phyloP scores from a whole-genome alignment of 2,113 vertebrate genomes.

The Puma concolor region DNA sequence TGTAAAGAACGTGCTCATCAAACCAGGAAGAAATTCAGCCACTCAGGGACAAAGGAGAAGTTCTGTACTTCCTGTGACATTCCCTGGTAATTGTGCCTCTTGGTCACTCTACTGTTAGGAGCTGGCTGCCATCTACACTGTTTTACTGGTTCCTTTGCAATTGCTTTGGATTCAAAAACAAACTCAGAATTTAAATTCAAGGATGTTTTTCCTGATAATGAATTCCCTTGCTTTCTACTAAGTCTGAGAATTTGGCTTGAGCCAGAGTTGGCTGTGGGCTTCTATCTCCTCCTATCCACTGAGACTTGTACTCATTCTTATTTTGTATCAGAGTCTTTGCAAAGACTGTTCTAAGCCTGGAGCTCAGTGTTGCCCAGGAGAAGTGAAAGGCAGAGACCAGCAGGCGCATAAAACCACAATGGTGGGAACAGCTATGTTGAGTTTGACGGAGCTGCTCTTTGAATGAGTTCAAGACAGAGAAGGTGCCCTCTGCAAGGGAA shows the following conservation, averaged over 20 bases:
- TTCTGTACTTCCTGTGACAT: not conserved
- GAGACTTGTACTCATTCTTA: slow-evolving; percentile 6
- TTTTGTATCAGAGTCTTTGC: not conserved
- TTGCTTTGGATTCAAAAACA: slow-evolving; percentile 38
- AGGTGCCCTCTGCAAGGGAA: not conserved
- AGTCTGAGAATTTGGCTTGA: not conserved
- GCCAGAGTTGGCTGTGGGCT: not conserved
- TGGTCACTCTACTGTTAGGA: not conserved
- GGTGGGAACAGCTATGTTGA: not conserved
- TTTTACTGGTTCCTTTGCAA: slow-evolving; percentile 12
- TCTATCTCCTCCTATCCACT: fast-evolving
- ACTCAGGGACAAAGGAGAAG: not conserved
- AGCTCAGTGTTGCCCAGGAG: not conserved
- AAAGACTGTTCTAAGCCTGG: not conserved
- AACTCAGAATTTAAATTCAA: slow-evolving; percentile 5
- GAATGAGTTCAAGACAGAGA: not conserved
- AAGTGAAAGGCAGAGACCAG: not conserved
- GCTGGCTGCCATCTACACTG: not conserved
- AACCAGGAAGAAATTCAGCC: not conserved
- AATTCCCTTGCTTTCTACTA: not conserved
- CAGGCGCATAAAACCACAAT: not conserved
- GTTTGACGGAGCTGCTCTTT: not conserved
- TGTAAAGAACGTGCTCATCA: not conserved
- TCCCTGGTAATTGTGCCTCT: not conserved
- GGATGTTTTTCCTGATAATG: not conserved